A percentile compares a stretch with the other conserved stretches of the same genome.
phyloP scores from a whole-genome alignment of 2,888 invertebrate genomes.

The Mantis religiosa region DNA sequence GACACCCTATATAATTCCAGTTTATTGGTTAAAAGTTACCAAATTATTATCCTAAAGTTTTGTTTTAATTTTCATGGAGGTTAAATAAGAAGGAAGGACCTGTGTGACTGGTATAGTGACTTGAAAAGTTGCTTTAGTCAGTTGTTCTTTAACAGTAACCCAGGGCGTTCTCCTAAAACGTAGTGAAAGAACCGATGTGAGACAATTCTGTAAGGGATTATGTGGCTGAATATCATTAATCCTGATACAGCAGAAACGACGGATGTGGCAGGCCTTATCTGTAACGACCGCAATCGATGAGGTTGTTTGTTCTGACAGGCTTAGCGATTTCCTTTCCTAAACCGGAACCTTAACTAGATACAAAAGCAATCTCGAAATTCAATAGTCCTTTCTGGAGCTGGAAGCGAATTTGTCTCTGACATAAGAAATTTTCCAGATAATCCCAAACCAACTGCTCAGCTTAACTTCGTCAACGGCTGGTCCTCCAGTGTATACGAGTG shows the following conservation, averaged over 20 bases:
- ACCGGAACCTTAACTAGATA: background rate
- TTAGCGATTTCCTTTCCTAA: background rate
- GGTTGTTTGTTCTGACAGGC: background rate
- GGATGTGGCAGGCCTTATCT: background rate
- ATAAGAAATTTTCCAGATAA: background rate
- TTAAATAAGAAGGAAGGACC: too few relatives aligned
- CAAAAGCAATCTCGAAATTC: background rate
- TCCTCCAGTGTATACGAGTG: too few relatives aligned
- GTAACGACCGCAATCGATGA: background rate
- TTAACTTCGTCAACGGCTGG: too few relatives aligned
- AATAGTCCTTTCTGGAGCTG: background rate
- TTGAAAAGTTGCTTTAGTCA: too few relatives aligned
- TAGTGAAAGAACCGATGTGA: background rate
- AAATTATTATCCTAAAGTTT: too few relatives aligned
- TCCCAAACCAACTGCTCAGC: background rate
- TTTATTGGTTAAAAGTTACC: too few relatives aligned
- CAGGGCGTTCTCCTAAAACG: background rate
- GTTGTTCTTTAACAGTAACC: too few relatives aligned
- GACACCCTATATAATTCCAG: too few relatives aligned
- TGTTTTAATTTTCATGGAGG: too few relatives aligned
- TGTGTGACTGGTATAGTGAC: too few relatives aligned
- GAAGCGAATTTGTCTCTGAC: background rate
- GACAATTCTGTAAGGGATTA: background rate
- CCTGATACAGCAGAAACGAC: too few relatives aligned
- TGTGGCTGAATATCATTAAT: background rate